Base-by-base conservation (phyloP, 2,888 invertebrate genomes). In the Spatulosminthurus flaviceps region DNA sequence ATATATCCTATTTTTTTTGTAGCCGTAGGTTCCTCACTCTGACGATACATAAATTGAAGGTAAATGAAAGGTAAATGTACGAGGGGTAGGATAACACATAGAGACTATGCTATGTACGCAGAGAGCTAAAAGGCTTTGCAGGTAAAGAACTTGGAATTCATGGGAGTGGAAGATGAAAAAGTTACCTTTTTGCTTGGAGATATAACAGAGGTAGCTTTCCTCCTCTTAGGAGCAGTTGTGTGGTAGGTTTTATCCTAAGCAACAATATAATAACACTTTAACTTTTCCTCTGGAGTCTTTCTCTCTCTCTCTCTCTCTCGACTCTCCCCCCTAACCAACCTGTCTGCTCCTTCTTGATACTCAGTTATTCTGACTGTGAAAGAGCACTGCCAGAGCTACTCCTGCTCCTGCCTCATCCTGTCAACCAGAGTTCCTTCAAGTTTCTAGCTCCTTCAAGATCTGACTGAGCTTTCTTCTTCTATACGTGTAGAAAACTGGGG, bases 61-160 rank as follows among this genome's bases (percentile, higher is more conserved):
- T 64, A 64, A 64, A 64, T 64, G 64, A 64, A 64, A 64, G 64
- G 64, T 64, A 64, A 64, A 64, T 22, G 64, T 64, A 64, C 64
- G 64, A 26, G 7, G 24, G 64, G 22, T 64, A 24, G 7, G 9
- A 5, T 9, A 2, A 22, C 26, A 24, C 60, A 19, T 4, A 60
- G 21, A 60, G 21, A 60, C 7, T n/a, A n/a, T n/a, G n/a, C n/a
- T n/a, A n/a, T n/a, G n/a, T n/a, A n/a, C n/a, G n/a, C n/a, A n/a
- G n/a, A n/a, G n/a, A n/a, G n/a, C n/a, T n/a, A n/a, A n/a, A n/a
- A n/a, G n/a, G n/a, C n/a, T n/a, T n/a, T n/a, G n/a, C n/a, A n/a
- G n/a, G n/a, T n/a, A n/a, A 2, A 21, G 4, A 19, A 60, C 21
- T 21, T 21, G 64, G 64, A 64, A 64, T 64, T 64, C 64, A 64